Evolutionary conservation across 2,797 vertebrate species (phyloP), one percentile per base, ranked within the genome.

Genomic region (Sus cebifrons): DNA sequence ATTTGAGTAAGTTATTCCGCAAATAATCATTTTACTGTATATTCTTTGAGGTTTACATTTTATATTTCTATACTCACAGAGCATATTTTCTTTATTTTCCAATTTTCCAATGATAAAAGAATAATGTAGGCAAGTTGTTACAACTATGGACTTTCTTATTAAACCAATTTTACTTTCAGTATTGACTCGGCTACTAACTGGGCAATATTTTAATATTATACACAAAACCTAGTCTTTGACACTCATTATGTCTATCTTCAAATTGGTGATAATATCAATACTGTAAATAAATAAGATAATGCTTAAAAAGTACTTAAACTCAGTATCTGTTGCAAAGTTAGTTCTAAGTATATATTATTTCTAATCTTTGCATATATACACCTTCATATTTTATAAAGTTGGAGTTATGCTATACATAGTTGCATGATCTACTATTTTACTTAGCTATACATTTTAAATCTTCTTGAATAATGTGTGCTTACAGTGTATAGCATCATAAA

Each of bases 391-490:
- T 65, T 71, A 14, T 0, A 78, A 86, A 86, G 56, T 21, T 67
- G 4, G 3, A 73, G 5, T 73, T n/a, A 82, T 73, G 18, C 8
- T n/a, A 40, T 27, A 49, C 0, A 75, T 44, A 62, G 0, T 44
- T 64, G 81, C 64, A 77, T 86, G 64, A 74, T 16, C 0, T 60
- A 64, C 1, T 86, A 17, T 20, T 65, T 67, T 85, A 52, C n/a
- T 93, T 87, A 90, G 73, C 3, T 29, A 32, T 81, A 65, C 54
- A 29, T 32, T 65, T 0, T 56, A 87, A 29, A 52, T 7, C 5
- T 58, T 86, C 86, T 65, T 70, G 15, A 87, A 94, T 81, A 60
- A 81, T 85, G 12, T n/a, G 9, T 91, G 81, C 54, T 84, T n/a
- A 82, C 2, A n/a, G 3, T 17, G 5, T 2, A 40, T 20, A 93